Evolutionary conservation across 2,888 invertebrate genomes (phyloP), one percentile per base, ranked within the genome.

Genomic region (Phytoseiulus persimilis): DNA sequence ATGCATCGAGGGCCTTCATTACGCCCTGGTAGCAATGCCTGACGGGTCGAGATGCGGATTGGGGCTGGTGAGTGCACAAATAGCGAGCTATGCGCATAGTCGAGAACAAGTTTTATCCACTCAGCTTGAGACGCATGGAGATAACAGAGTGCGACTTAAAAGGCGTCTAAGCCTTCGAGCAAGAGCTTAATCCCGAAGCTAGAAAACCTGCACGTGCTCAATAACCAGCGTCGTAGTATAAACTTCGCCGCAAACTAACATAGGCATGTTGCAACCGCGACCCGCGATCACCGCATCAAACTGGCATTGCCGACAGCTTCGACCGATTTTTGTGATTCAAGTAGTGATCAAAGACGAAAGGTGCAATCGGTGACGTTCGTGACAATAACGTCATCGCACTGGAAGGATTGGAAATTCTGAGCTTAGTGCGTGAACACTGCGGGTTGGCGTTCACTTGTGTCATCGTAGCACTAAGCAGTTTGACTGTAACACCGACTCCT

Each of bases 1-100:
- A 39, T 87, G 87, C 45, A 87, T 87, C 87, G 83, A 83, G 31
- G 83, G 83, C 32, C 33, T 83, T 28, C 87, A 87, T 14, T 87
- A 87, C 32, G 87, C 87, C 31, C 87, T 87, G 32, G 87, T 33
- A 28, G 87, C 87, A 9, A 87, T 87, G 87, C 87, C 87, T 6
- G 87, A 87, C 31, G 87, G 87, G 0, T 33, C 87, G 6, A 87
- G 33, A 87, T 87, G 87, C 31, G 87, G 87, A 28, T 33, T 87
- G 33, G 87, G 33, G 5, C 31, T 87, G 32, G 87, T 87, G 45
- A 87, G 87, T 87, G 65, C 39, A 9, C 39, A 39, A 18, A 65
- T 65, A 65, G 5, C 2, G 14, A 14, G 46, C 6, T 14, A 11
- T 6, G 46, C 46, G 46, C n/a, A n/a, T n/a, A n/a, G 14, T 65